phyloP scores from a whole-genome alignment of 2,113 vertebrate species.

The Nerophis lumbriciformis region DNA sequence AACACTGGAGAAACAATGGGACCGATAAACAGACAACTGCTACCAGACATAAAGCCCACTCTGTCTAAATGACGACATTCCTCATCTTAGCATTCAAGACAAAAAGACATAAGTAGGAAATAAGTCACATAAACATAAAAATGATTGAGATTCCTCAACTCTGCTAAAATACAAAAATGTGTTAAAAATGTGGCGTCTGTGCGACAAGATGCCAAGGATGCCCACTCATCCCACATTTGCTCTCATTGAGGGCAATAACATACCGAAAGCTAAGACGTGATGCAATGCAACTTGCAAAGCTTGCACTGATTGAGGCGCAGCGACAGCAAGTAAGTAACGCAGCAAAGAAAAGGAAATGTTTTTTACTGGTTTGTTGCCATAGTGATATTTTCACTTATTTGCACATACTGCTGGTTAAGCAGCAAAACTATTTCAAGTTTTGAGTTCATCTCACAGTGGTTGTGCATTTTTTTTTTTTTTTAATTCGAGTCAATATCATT shows the following conservation, averaged over 20 bases:
- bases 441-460: neutral
- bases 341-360: neutral
- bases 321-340: neutral
- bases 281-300: neutral
- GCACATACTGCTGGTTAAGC: neutral
- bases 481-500: neutral
- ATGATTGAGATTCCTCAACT: neutral
- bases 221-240: constrained; percentile 1
- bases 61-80: neutral
- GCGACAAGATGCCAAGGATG: constrained; percentile 13
- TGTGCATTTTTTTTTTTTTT: neutral
- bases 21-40: constrained; percentile 6
- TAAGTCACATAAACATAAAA: neutral
- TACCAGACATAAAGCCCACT: neutral
- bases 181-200: neutral
- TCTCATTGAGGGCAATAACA: neutral
- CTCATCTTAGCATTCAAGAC: neutral
- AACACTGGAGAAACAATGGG: constrained; percentile 13
- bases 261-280: constrained; percentile 6
- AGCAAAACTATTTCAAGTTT: neutral
- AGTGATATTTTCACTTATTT: neutral
- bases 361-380: neutral
- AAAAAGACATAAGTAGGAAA: neutral
- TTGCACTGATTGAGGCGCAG: neutral
- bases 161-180: neutral